These are phyloP conservation scores for Phalacrocorax aristotelis DNA, from an alignment of 2,113 vertebrate species.

Conservation along the genomic window DNA sequence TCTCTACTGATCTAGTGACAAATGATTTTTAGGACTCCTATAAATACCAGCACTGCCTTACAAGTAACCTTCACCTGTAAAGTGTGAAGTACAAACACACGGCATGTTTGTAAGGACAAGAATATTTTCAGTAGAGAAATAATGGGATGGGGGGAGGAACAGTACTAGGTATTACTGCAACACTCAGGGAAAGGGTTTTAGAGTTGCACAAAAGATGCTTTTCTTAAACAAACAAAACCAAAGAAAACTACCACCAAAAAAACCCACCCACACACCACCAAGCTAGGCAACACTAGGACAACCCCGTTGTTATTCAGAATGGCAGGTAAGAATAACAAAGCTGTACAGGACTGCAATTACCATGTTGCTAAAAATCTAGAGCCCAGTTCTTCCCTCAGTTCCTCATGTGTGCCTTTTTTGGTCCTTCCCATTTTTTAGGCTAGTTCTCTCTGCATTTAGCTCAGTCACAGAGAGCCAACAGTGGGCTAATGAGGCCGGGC, in stretches of 20 bases:
- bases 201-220: background rate
- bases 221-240: background rate
- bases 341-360: background rate
- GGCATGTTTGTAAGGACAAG: rapidly evolving
- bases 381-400: background rate
- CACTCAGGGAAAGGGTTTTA: rapidly evolving
- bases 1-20: background rate
- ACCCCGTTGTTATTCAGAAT: too few relatives aligned
- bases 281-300: background rate
- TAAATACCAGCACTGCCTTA: background rate
- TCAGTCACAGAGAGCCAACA: background rate
- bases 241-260: too few relatives aligned
- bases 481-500: rapidly evolving
- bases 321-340: background rate
- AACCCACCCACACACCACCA: too few relatives aligned
- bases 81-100: background rate
- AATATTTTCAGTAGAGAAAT: background rate
- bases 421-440: background rate
- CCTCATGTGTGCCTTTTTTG: background rate
- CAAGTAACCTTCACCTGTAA: background rate
- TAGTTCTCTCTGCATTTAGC: background rate
- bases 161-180: background rate
- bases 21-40: background rate
- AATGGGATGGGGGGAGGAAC: background rate
- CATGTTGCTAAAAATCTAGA: background rate